phyloP scores from a whole-genome alignment of 2,888 invertebrate genomes.

The Panorpa germanica region DNA sequence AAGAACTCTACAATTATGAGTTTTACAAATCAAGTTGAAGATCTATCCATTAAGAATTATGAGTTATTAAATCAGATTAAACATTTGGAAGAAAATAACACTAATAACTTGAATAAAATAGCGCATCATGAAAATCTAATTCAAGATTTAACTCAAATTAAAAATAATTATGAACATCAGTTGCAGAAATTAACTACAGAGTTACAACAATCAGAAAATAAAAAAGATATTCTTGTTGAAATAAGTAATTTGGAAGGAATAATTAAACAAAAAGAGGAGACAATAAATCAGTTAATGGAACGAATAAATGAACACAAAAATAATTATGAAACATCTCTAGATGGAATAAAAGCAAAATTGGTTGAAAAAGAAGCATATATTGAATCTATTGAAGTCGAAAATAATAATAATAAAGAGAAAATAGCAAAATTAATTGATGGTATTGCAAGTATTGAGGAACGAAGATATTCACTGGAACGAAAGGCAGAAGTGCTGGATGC shows the following conservation, averaged over 20 bases:
- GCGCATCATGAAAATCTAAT: too few relatives aligned
- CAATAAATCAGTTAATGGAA: constrained; percentile 9
- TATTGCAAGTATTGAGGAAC: constrained; percentile 36
- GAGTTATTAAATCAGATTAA: too few relatives aligned
- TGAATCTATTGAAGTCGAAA: constrained; percentile 49
- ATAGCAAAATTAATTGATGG: constrained; percentile 46
- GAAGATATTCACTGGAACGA: constrained; percentile 35
- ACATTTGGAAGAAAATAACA: too few relatives aligned
- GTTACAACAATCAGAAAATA: constrained; percentile 10
- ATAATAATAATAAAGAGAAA: constrained; percentile 39
- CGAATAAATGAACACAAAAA: constrained; percentile 12
- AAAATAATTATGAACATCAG: constrained; percentile 17
- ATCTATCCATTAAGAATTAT: not conserved
- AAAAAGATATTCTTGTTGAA: constrained; percentile 16
- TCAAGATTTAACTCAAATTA: too few relatives aligned
- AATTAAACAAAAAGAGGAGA: constrained; percentile 5
- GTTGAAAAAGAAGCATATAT: constrained; percentile 56
- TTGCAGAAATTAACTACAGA: constrained; percentile 14
- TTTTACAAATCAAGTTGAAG: constrained; percentile 12
- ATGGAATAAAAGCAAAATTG: constrained; percentile 38
- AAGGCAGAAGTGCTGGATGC: constrained; percentile 39
- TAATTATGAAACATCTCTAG: constrained; percentile 12
- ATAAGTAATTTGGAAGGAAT: constrained; percentile 15
- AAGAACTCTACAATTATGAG: constrained; percentile 11
- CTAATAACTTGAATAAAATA: too few relatives aligned